Conservation (phyloP, 2,113 vertebrate genomes). For the Etheostoma cragini region DNA sequence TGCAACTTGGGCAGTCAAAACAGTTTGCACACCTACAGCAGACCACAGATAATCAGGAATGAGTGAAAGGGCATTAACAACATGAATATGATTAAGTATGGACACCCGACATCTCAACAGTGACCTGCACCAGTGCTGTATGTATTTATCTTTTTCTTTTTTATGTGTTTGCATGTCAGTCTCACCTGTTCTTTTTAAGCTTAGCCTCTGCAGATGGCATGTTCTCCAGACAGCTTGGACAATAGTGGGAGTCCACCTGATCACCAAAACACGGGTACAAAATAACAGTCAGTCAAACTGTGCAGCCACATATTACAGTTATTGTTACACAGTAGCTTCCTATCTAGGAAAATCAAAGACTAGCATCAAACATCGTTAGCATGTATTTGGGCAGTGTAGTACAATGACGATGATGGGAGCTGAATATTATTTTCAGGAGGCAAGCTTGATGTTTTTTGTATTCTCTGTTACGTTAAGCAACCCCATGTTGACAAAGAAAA, state of each 20-base stretch:
- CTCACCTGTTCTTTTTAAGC: conserved; percentile 97
- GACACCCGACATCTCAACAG: neutral
- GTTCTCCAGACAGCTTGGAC: conserved; percentile 98
- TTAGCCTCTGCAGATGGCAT: conserved; percentile 99
- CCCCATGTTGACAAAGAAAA: neutral
- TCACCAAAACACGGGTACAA: neutral
- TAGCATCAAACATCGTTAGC: too few species aligned
- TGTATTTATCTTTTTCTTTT: neutral
- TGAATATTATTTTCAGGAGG: neutral
- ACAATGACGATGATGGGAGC: too few species aligned
- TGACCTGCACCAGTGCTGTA: neutral
- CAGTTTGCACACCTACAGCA: conserved; percentile 94
- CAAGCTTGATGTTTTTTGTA: too few species aligned
- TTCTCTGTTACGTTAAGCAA: neutral
- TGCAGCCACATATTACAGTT: neutral
- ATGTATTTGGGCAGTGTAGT: neutral
- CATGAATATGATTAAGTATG: neutral
- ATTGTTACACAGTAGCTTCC: neutral
- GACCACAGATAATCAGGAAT: neutral
- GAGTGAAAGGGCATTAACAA: neutral
- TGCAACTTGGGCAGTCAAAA: conserved; percentile 98
- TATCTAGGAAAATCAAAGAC: too few species aligned
- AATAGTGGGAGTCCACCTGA: conserved; percentile 99
- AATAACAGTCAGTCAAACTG: neutral
- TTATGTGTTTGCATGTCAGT: accelerated